Base-by-base conservation (phyloP, 2,113 vertebrate genomes). In the Rhinogobius similis region DNA sequence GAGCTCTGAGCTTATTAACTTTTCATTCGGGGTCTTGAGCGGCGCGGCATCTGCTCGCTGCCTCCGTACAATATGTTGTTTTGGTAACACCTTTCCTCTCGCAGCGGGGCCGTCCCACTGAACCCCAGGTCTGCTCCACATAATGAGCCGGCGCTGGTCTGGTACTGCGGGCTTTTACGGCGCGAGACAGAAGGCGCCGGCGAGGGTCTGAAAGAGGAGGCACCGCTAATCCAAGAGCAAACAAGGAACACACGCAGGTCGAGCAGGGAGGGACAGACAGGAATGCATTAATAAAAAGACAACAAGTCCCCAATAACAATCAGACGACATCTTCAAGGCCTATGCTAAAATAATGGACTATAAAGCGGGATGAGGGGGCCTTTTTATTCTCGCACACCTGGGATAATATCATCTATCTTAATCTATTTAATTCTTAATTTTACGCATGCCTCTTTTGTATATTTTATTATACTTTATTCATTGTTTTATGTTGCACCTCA, bases 121-220 rank as follows among this genome's bases (percentile, higher is more conserved):
- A 89, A 90, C 82, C 67, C 0, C 80, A 84, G 84, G 86, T 53
- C 68, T 1, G 55, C n/a, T 66, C 70, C 73, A 79, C 85, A 79
- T 82, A 69, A 84, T 20, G 29, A 67, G 59, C 62, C 53, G 10
- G 52, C 9, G 8, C 26, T 20, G 56, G 3, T 32, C 27, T 61
- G 29, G 7, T 36, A 1, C 9, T 61, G 27, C 11, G 16, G 29
- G 14, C 14, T 29, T 27, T 27, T 18, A 58, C 24, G 18, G 14
- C 23, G n/a, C 23, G n/a, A 26, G 23, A 55, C 52, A 55, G 21
- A 24, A 55, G 52, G 21, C 5, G 20, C 21, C 46, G 10, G 20
- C 7, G 46, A 50, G 52, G 12, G 52, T 12, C 23, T 26, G 52
- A 26, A 12, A 13, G 12, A 55, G 52, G 52, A 50, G 52, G 10